Evolutionary conservation across 37 sponge, comb jelly and placozoan species (phyloP).

Genomic region (Tethya wilhelma): DNA sequence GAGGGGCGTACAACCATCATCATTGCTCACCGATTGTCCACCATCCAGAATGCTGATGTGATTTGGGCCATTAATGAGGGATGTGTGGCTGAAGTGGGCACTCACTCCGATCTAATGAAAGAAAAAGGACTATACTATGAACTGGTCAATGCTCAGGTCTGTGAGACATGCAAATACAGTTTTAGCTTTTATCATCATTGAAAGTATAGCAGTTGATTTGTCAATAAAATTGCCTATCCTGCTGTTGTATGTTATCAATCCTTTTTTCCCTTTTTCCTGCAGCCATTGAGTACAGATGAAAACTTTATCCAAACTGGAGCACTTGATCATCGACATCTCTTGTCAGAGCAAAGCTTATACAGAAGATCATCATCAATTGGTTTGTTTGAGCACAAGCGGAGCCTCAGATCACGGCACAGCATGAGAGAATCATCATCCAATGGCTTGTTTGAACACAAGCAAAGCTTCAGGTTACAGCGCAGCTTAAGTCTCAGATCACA

Average conservation of each 20-base stretch:
- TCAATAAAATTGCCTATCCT: too few species aligned
- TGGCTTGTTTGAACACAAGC: background rate
- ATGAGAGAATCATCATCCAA: background rate
- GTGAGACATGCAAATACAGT: background rate
- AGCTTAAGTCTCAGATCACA: too few species aligned
- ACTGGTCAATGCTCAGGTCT: constrained; percentile 82
- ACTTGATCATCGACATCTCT: background rate
- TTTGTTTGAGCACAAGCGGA: too few species aligned
- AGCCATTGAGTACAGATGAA: constrained; percentile 10
- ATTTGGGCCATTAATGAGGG: constrained; percentile 67
- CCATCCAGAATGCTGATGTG: constrained; percentile 79
- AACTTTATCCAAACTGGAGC: background rate
- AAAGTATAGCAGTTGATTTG: too few species aligned
- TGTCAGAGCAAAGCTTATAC: too few species aligned
- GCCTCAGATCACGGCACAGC: too few species aligned
- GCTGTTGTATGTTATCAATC: too few species aligned
- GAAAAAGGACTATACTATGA: constrained; percentile 80
- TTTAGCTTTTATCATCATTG: background rate
- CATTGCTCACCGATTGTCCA: constrained; percentile 88
- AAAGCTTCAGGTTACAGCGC: background rate
- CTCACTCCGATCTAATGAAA: constrained; percentile 80
- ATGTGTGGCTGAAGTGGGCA: constrained; percentile 76
- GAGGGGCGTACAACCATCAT: constrained; percentile 89
- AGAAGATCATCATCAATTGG: too few species aligned
- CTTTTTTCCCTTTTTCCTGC: background rate